These are phyloP conservation scores for Myotis daubentonii DNA, from an alignment of 2,797 vertebrate species.

Conservation along the genomic window DNA sequence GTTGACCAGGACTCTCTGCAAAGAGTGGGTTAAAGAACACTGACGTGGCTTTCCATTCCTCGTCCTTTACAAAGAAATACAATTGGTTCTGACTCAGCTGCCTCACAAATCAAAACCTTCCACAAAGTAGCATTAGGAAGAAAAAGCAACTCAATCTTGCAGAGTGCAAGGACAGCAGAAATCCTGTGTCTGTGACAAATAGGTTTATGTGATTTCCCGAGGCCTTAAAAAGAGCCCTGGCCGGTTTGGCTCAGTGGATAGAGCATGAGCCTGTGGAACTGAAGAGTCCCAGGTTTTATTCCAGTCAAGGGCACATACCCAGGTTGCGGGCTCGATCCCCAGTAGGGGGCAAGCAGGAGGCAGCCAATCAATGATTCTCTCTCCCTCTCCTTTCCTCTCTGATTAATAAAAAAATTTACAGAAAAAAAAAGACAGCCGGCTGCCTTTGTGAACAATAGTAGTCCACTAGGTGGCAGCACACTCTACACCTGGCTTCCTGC, in stretches of 20 bases:
- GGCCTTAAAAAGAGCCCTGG: neutral
- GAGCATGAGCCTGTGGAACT: no score
- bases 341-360: no score
- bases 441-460: neutral
- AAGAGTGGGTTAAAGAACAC: neutral
- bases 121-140: neutral
- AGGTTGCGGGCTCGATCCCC: no score
- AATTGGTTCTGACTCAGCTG: slow-evolving; percentile 23
- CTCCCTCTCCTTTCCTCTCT: no score
- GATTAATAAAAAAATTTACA: neutral
- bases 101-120: slow-evolving; percentile 25
- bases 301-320: no score
- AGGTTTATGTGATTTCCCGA: slow-evolving; percentile 21
- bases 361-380: no score
- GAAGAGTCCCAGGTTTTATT: no score
- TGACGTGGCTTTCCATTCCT: neutral
- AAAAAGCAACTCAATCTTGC: neutral
- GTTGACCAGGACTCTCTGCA: neutral
- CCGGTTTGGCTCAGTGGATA: no score
- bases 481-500: neutral
- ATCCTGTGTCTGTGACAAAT: slow-evolving; percentile 25
- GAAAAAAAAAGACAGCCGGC: accelerated
- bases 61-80: neutral
- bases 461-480: slow-evolving; percentile 46
- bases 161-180: slow-evolving; percentile 9